These are phyloP conservation scores for Hemiscyllium ocellatum DNA, from an alignment of 2,113 vertebrate genomes.

Conservation along the genomic window DNA sequence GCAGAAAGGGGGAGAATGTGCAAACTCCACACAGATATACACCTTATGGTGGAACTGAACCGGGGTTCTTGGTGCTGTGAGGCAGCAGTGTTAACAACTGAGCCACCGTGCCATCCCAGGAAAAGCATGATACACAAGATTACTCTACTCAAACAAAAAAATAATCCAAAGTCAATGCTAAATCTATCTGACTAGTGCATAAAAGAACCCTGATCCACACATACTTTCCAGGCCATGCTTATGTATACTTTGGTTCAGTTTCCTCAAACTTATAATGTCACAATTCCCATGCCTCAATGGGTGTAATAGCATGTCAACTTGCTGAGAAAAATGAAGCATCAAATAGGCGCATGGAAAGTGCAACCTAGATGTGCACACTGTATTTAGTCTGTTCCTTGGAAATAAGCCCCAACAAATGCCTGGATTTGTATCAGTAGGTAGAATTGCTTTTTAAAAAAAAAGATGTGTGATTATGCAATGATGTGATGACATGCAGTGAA, in stretches of 20 bases:
- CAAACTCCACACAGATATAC: no score
- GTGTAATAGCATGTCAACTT: background rate
- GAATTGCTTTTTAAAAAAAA: background rate
- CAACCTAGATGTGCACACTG: background rate
- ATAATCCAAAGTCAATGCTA: background rate
- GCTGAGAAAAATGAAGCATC: slow-evolving; percentile 21
- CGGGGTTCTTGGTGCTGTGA: no score
- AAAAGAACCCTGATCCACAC: background rate
- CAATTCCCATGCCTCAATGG: background rate
- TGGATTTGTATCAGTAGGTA: background rate
- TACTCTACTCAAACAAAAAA: background rate
- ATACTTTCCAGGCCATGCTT: background rate
- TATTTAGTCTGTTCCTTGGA: background rate
- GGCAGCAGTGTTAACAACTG: no score
- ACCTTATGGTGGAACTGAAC: no score
- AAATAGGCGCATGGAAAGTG: slow-evolving; percentile 14
- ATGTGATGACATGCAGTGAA: background rate
- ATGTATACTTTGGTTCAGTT: slow-evolving; percentile 13
- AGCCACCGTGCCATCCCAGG: no score
- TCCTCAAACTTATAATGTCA: slow-evolving; percentile 17
- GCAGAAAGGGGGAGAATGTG: no score
- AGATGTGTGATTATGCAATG: background rate
- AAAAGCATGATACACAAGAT: background rate
- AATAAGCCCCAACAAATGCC: background rate
- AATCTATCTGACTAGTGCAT: background rate